Evolutionary conservation across 2,113 vertebrate genomes (phyloP).

Genomic region (Gymnarchus niloticus): DNA sequence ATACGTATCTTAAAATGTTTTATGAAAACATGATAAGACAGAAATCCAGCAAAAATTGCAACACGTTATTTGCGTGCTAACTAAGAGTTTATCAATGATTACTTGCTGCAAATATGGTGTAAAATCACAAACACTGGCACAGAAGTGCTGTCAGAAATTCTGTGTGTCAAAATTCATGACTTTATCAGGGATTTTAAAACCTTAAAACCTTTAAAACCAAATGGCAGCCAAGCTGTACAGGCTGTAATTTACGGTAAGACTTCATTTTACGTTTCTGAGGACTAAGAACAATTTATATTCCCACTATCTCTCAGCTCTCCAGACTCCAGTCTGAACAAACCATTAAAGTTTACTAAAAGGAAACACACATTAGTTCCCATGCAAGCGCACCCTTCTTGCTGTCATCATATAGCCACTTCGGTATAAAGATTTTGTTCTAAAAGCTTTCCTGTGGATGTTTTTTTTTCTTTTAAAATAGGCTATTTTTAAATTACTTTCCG

Average conservation of each 20-base stretch:
- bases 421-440: neutral
- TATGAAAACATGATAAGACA: neutral
- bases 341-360: neutral
- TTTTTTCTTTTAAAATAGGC: neutral
- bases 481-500: neutral
- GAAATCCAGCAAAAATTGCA: too few species aligned
- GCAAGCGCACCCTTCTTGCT: neutral
- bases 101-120: neutral
- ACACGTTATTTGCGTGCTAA: too few species aligned
- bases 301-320: neutral
- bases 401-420: neutral
- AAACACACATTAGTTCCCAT: neutral
- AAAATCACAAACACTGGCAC: neutral
- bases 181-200: too few species aligned
- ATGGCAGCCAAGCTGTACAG: neutral
- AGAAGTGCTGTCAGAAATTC: too few species aligned
- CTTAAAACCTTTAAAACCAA: too few species aligned
- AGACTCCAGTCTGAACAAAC: neutral
- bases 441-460: neutral
- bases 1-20: too few species aligned
- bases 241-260: neutral
- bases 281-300: constrained; percentile 17
- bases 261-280: neutral
- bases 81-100: neutral
- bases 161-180: neutral